phyloP scores from a whole-genome alignment of 2,113 vertebrate genomes.

The Trematomus loennbergii region DNA sequence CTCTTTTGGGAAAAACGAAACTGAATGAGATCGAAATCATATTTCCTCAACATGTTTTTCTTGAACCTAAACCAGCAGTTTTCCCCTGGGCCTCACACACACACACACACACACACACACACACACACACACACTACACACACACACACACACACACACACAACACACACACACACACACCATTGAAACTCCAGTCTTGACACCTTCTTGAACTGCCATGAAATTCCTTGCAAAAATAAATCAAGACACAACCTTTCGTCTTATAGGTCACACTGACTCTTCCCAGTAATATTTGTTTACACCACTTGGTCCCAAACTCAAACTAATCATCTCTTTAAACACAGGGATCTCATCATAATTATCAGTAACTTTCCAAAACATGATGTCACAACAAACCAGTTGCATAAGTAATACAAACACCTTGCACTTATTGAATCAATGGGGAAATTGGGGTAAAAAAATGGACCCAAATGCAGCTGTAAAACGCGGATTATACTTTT shows the following conservation, averaged over 20 bases:
- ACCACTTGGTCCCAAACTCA: no score
- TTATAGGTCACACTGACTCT: no score
- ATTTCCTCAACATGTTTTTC: neutral
- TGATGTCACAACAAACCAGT: no score
- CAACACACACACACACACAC: neutral
- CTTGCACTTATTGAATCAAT: no score
- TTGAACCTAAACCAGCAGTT: neutral
- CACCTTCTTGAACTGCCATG: neutral
- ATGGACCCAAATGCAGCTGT: neutral
- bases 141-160: no score
- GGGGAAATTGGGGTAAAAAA: neutral
- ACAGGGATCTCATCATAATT: neutral
- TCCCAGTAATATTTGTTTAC: no score
- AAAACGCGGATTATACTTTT: no score
- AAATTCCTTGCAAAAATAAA: neutral
- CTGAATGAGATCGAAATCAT: neutral
- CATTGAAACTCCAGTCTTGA: slow-evolving; percentile 7
- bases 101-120: neutral
- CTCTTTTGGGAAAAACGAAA: slow-evolving; percentile 7
- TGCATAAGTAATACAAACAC: no score
- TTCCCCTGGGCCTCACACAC: neutral
- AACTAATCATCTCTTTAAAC: neutral
- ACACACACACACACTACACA: no score
- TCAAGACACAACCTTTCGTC: no score
- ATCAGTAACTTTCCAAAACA: neutral